phyloP scores from a whole-genome alignment of 2,113 vertebrate species.

The Ageneiosus marmoratus region DNA sequence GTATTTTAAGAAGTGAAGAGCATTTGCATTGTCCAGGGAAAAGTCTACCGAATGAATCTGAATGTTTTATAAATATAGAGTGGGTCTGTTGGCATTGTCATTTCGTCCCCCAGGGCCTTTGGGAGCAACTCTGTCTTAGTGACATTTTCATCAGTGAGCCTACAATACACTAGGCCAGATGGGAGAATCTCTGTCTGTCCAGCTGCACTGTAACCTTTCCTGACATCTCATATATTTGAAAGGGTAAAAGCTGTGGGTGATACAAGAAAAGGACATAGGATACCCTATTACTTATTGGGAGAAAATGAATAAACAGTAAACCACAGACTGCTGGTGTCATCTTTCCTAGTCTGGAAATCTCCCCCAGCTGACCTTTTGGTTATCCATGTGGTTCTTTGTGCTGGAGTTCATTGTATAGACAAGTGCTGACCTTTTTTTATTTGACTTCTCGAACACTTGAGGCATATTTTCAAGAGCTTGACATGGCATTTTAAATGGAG shows the following conservation, averaged over 20 bases:
- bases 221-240: slow-evolving; percentile 15
- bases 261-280: slow-evolving; percentile 21
- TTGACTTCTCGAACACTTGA: not conserved
- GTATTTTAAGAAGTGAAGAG: not conserved
- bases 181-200: slow-evolving; percentile 50
- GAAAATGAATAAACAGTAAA: slow-evolving; percentile 8
- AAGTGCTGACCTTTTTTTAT: slow-evolving; percentile 6
- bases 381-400: not conserved
- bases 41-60: not conserved
- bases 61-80: slow-evolving; percentile 11
- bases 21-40: not conserved
- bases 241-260: slow-evolving; percentile 24
- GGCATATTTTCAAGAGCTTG: not conserved
- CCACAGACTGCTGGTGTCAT: not conserved
- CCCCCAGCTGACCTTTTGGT: slow-evolving; percentile 1
- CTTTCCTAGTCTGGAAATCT: not conserved
- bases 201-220: slow-evolving; percentile 51
- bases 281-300: slow-evolving; percentile 12
- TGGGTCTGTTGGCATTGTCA: not conserved
- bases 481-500: not conserved
- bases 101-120: slow-evolving; percentile 46
- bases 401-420: not conserved
- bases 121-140: slow-evolving; percentile 55
- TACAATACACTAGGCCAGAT: slow-evolving; percentile 57
- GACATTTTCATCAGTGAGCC: slow-evolving; percentile 66